Conservation (phyloP, 2,797 vertebrate species). For the Picus viridis region DNA sequence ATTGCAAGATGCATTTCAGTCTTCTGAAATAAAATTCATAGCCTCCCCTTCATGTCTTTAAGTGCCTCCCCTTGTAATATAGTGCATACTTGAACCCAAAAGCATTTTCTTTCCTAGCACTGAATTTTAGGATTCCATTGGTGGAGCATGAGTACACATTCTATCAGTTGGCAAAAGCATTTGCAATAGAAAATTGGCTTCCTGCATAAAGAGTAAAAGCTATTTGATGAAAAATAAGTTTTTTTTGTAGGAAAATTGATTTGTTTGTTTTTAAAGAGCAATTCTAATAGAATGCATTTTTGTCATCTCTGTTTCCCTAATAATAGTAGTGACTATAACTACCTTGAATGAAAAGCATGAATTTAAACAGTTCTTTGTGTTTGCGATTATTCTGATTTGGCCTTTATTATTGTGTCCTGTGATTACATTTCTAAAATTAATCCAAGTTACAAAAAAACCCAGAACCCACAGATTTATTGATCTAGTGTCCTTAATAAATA, state of each 20-base stretch:
- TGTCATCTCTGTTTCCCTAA: conserved; percentile 21
- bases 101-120: conserved; percentile 20
- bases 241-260: background rate
- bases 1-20: conserved; percentile 70
- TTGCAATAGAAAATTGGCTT: conserved; percentile 54
- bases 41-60: conserved; percentile 29
- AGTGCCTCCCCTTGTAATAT: conserved; percentile 22
- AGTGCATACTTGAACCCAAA: conserved; percentile 31
- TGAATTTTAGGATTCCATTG: conserved; percentile 39
- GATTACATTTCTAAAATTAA: background rate
- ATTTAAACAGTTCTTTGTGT: conserved; percentile 13
- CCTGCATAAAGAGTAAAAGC: conserved; percentile 12
- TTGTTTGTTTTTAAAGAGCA: background rate
- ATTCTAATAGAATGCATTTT: conserved; percentile 4
- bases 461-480: background rate
- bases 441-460: background rate
- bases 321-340: background rate
- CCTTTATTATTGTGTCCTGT: background rate
- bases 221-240: conserved; percentile 35
- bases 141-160: conserved; percentile 38
- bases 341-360: background rate
- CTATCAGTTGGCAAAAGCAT: conserved; percentile 59
- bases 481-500: background rate
- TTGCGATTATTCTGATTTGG: conserved; percentile 8
- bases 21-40: conserved; percentile 66